Percentiles rank a stretch among this genome's conserved stretches.
Conservation (phyloP, 2,888 invertebrate species). For the Orthosia cruda region DNA sequence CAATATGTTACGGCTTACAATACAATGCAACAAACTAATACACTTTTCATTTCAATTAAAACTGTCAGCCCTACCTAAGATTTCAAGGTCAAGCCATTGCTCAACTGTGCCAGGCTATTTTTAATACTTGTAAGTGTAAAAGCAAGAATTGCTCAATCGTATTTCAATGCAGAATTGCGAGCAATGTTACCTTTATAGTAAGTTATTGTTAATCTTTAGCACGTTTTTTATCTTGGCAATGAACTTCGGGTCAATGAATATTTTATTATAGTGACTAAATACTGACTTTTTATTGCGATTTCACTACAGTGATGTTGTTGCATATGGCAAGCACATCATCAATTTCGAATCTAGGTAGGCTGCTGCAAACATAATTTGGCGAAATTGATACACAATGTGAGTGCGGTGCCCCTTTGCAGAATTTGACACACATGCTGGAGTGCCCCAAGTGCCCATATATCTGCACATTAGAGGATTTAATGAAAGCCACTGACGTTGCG, state of each 20-base stretch:
- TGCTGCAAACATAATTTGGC: too few relatives aligned
- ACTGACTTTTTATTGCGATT: too few relatives aligned
- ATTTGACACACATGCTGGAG: too few relatives aligned
- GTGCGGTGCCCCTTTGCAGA: too few relatives aligned
- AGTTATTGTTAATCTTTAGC: background rate
- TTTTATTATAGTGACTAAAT: background rate
- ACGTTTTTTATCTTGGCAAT: slow-evolving; percentile 17
- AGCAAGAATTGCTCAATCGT: slow-evolving; percentile 37
- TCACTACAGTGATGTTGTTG: too few relatives aligned
- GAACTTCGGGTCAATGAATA: slow-evolving; percentile 30
- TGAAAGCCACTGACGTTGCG: too few relatives aligned
- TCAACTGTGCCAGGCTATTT: slow-evolving; percentile 30
- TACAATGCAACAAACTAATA: slow-evolving; percentile 6
- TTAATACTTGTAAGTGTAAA: slow-evolving; percentile 9
- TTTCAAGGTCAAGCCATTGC: slow-evolving; percentile 45
- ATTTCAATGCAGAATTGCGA: slow-evolving; percentile 33
- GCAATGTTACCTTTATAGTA: slow-evolving; percentile 26
- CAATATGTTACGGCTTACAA: background rate
- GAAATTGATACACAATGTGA: too few relatives aligned
- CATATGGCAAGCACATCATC: too few relatives aligned
- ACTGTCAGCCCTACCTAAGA: background rate
- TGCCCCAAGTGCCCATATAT: too few relatives aligned
- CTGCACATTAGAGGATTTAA: too few relatives aligned
- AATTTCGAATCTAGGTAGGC: too few relatives aligned
- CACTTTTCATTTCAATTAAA: slow-evolving; percentile 22